These are phyloP conservation scores for Chrysopa pallens DNA, from an alignment of 1,140 invertebrate species.

Conservation along the genomic window DNA sequence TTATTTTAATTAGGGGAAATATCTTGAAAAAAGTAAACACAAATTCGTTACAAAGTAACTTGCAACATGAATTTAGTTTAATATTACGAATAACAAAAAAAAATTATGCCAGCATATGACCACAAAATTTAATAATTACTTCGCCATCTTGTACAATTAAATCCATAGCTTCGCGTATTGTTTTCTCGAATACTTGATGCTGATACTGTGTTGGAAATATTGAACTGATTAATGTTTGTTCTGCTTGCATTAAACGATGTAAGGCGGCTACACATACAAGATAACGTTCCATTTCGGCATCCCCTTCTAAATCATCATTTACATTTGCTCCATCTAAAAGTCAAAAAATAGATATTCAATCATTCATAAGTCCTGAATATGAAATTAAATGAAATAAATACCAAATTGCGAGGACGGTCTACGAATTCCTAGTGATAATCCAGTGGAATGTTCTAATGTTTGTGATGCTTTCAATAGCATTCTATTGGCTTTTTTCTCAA, in stretches of 20 bases:
- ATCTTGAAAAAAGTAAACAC: no score
- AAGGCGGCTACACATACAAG: constrained; percentile 68
- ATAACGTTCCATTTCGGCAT: constrained; percentile 77
- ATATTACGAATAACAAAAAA: no score
- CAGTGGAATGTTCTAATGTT: constrained; percentile 55
- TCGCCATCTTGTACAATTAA: constrained; percentile 72
- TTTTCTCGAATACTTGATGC: constrained; percentile 65
- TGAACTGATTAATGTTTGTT: constrained; percentile 61
- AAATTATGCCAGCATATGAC: no score
- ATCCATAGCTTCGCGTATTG: constrained; percentile 71
- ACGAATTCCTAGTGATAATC: constrained; percentile 37
- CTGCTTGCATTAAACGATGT: constrained; percentile 76
- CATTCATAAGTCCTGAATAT: background rate
- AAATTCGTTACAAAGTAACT: no score
- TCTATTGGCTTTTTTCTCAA: constrained; percentile 74
- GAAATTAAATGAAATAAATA: constrained; percentile 15
- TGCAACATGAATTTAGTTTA: no score
- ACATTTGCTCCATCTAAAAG: constrained; percentile 19
- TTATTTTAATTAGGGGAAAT: no score
- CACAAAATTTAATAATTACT: constrained; percentile 26
- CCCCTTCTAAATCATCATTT: constrained; percentile 46
- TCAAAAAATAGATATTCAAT: constrained; percentile 12
- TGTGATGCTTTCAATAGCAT: constrained; percentile 71
- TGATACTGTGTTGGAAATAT: constrained; percentile 69
- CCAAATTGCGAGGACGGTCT: constrained; percentile 24